Evolutionary conservation across 2,113 vertebrate genomes (phyloP).

Genomic region (Trematomus loennbergii): DNA sequence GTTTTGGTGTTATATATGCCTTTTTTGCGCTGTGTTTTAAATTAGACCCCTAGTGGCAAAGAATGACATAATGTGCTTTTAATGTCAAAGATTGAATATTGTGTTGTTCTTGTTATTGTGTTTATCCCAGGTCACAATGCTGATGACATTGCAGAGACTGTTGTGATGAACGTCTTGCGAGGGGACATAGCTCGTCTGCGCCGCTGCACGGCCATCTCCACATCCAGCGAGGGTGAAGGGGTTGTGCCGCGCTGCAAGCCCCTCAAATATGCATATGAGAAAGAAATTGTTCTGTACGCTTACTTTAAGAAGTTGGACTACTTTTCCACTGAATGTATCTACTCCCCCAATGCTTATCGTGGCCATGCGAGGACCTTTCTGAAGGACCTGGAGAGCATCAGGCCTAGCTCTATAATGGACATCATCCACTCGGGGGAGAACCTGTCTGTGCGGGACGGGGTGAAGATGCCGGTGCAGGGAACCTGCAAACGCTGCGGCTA

Average conservation of each 20-base stretch:
- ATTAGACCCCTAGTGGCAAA: too few relatives aligned
- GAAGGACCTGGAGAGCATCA: constrained; percentile 88
- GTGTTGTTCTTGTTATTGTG: not conserved
- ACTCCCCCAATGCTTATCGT: constrained; percentile 91
- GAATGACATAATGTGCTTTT: too few relatives aligned
- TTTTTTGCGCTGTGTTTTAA: too few relatives aligned
- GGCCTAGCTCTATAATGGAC: constrained; percentile 89
- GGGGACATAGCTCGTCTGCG: constrained; percentile 89
- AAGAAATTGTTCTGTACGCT: constrained; percentile 94
- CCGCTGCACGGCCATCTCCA: constrained; percentile 86
- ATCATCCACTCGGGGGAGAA: constrained; percentile 91
- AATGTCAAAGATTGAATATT: not conserved
- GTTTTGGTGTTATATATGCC: too few relatives aligned
- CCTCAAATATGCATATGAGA: constrained; percentile 92
- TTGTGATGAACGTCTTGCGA: constrained; percentile 92
- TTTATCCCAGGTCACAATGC: constrained; percentile 89
- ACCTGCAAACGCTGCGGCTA: constrained; percentile 89
- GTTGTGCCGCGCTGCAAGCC: constrained; percentile 91
- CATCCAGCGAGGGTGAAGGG: constrained; percentile 84
- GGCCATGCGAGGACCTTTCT: constrained; percentile 89
- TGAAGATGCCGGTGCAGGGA: constrained; percentile 88
- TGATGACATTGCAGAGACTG: constrained; percentile 90
- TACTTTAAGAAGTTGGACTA: constrained; percentile 93
- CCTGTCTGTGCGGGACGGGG: constrained; percentile 85
- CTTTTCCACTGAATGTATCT: constrained; percentile 92